phyloP scores from a whole-genome alignment of 2,113 vertebrate species.

The Dromaius novaehollandiae region DNA sequence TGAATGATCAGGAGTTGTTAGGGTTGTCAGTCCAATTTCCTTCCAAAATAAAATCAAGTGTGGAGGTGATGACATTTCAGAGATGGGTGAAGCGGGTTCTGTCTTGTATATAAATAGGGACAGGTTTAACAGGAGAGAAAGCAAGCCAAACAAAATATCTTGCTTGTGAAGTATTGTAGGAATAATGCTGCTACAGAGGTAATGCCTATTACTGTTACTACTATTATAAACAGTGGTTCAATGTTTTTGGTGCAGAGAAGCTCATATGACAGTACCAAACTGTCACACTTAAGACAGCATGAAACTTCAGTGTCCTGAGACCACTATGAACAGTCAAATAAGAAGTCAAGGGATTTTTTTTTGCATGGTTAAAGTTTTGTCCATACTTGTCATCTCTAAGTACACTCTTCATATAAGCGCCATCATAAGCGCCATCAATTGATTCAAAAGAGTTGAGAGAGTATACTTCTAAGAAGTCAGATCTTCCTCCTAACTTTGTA shows the following conservation, averaged over 20 bases:
- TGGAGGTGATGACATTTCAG: slow-evolving; percentile 1
- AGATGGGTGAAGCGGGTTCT: slow-evolving; percentile 1
- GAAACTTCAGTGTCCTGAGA: neutral
- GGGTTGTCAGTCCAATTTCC: slow-evolving; percentile 39
- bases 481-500: neutral
- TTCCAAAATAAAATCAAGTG: slow-evolving; percentile 25
- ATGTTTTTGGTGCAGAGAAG: neutral
- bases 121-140: neutral
- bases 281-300: neutral
- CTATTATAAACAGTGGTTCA: neutral
- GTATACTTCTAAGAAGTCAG: neutral
- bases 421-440: neutral
- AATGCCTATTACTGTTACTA: neutral
- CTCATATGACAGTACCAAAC: neutral
- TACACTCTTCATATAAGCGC: neutral
- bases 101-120: neutral
- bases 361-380: neutral
- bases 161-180: neutral
- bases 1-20: slow-evolving; percentile 52
- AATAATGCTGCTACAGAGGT: neutral
- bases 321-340: neutral
- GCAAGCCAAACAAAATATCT: neutral
- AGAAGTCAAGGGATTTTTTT: neutral
- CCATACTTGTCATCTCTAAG: neutral
- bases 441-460: neutral